These are phyloP conservation scores for Diachasmimorpha longicaudata DNA, from an alignment of 1,140 invertebrate genomes.

Conservation along the genomic window DNA sequence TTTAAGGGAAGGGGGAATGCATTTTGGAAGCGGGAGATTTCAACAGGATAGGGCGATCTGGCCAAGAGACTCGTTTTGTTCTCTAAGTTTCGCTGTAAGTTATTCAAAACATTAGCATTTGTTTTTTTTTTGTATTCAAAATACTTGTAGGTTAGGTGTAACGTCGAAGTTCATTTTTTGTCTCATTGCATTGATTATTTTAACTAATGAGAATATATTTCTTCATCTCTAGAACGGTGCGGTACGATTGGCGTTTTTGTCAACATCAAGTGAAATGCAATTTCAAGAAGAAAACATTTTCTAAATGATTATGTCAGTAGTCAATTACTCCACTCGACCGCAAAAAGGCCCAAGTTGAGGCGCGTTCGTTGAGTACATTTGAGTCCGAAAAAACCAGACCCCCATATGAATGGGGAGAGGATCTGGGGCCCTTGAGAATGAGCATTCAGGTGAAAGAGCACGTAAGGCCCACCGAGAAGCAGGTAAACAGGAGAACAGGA, in stretches of 20 bases:
- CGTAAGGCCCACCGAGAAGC: slow-evolving; percentile 44
- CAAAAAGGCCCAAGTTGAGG: background rate
- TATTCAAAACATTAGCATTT: too few relatives aligned
- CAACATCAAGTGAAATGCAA: background rate
- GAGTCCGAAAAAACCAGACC: background rate
- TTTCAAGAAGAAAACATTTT: background rate
- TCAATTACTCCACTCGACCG: background rate
- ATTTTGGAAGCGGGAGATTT: background rate
- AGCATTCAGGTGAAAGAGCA: slow-evolving; percentile 14
- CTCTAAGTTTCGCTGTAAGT: too few relatives aligned
- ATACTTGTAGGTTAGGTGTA: too few relatives aligned
- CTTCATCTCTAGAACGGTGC: too few relatives aligned
- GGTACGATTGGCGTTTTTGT: too few relatives aligned
- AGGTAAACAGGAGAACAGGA: slow-evolving; percentile 44
- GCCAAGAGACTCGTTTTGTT: too few relatives aligned
- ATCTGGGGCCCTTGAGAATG: background rate
- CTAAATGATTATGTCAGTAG: background rate
- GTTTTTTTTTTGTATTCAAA: background rate
- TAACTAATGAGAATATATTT: too few relatives aligned
- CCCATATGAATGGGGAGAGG: background rate
- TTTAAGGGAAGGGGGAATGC: background rate
- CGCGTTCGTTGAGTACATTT: background rate
- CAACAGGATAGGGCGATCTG: too few relatives aligned
- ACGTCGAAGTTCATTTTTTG: too few relatives aligned
- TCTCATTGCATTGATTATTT: too few relatives aligned